These are phyloP conservation scores for Paramuricea clavata DNA, from an alignment of 92 coral and sea anemone genomes.

Conservation along the genomic window DNA sequence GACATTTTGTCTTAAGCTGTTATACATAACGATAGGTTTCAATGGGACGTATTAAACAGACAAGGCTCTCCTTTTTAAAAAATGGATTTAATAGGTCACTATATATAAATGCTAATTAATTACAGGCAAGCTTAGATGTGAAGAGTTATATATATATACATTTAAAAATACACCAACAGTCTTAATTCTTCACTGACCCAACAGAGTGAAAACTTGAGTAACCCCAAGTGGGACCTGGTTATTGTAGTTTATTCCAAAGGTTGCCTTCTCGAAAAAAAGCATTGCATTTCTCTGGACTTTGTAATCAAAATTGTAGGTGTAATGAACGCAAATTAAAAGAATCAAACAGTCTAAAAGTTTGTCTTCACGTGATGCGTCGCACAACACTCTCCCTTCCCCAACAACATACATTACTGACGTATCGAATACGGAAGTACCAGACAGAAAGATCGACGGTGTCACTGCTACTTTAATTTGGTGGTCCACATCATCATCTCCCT, in stretches of 20 bases:
- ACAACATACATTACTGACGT: neutral
- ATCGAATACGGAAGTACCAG: neutral
- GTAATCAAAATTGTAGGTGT: neutral
- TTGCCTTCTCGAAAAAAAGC: neutral
- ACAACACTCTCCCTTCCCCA: neutral
- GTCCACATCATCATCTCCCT: neutral
- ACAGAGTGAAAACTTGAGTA: neutral
- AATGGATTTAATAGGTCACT: neutral
- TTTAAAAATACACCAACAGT: too few species aligned
- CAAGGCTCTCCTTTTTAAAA: neutral
- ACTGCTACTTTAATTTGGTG: neutral
- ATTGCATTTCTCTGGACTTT: neutral
- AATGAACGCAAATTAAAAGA: neutral
- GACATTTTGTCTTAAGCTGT: too few species aligned
- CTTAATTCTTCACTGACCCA: neutral
- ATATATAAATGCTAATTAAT: too few species aligned
- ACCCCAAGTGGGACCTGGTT: neutral
- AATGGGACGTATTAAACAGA: neutral
- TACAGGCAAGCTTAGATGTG: neutral
- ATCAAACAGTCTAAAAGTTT: neutral
- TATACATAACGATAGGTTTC: neutral
- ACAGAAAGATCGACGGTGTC: neutral
- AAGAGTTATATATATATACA: neutral
- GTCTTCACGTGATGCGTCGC: neutral
- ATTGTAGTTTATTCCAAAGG: neutral